Base-by-base conservation (phyloP, 2,113 vertebrate genomes). In the Brienomyrus brachyistius region DNA sequence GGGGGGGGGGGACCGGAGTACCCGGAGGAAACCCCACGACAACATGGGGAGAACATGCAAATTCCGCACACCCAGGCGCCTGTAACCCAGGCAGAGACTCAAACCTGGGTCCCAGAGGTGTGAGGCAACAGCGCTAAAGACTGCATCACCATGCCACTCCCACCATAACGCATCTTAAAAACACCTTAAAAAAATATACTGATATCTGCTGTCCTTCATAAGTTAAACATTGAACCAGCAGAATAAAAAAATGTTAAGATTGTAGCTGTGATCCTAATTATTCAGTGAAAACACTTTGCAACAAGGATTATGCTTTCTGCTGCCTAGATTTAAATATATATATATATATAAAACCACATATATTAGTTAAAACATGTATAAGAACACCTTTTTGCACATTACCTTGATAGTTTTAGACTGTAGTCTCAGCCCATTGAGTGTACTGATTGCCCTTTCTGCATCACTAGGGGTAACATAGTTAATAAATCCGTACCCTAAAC, bases 401-500 rank as follows among this genome's bases (percentile, higher is more conserved):
- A 99, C 98, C 98, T 99, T 99, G 95, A 99, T 99, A 92, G 98
- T 99, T 97, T 99, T 99, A 94, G 98, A 99, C 95, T 99, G 98
- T 93, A 99, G 98, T 94, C 98, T 97, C 96, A 99, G 95, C 95
- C 98, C 98, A 90, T 99, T 99, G 96, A 99, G 97, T 59, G 98
- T 99, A 96, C 97, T 99, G 96, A 99, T 99, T 93, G 98, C 98
- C 97, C 98, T 98, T 95, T 99, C 98, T 89, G 98, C 98, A 93
- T 99, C 98, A 97, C 97, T 99, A 93, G 98, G 97, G 93, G 97
- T 99, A 95, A 99, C 97, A 48, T 99, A 99, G 97, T 99, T 99
- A 96, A 99, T 98, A 93, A 99, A 99, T 94, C 98, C 98, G 6
- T 99, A 99, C 95, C 98, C 98, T 97, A 99, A 97, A 97, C 98